Conservation (phyloP, 2,797 vertebrate species). For the Clamator glandarius region DNA sequence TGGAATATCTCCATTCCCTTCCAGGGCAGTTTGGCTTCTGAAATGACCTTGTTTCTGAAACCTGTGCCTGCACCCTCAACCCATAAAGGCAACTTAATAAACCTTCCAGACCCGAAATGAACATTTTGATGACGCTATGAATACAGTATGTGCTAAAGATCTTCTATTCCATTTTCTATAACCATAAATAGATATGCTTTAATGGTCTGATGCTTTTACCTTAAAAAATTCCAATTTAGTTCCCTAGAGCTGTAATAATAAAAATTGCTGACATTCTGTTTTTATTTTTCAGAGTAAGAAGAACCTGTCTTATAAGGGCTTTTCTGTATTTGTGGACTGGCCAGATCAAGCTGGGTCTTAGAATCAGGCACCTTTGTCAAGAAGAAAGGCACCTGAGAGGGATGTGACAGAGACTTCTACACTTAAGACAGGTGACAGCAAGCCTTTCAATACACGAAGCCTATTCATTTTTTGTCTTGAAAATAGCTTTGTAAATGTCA, state of each 20-base stretch:
- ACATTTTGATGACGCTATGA: slow-evolving; percentile 69
- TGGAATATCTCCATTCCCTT: not conserved
- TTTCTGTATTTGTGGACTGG: not conserved
- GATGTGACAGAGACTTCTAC: not conserved
- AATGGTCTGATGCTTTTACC: slow-evolving; percentile 75
- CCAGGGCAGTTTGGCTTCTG: not conserved
- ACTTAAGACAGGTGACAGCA: not conserved
- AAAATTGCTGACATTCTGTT: slow-evolving; percentile 73
- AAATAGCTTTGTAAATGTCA: not conserved
- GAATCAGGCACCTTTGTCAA: not conserved
- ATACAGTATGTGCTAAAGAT: slow-evolving; percentile 70
- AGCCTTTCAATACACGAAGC: not conserved
- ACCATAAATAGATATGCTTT: slow-evolving; percentile 75
- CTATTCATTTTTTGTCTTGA: not conserved
- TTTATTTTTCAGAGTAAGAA: slow-evolving; percentile 64
- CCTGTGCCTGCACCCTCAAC: slow-evolving; percentile 11
- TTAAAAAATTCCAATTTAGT: slow-evolving; percentile 76
- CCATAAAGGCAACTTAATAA: slow-evolving; percentile 71
- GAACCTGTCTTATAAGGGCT: slow-evolving; percentile 13
- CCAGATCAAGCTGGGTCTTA: not conserved
- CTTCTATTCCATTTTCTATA: slow-evolving; percentile 72
- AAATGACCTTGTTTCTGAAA: slow-evolving; percentile 64
- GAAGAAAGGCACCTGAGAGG: not conserved
- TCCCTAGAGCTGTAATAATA: slow-evolving; percentile 73
- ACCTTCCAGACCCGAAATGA: slow-evolving; percentile 65